Base-by-base conservation (phyloP, 2,113 vertebrate species). In the Pedionomus torquatus region DNA sequence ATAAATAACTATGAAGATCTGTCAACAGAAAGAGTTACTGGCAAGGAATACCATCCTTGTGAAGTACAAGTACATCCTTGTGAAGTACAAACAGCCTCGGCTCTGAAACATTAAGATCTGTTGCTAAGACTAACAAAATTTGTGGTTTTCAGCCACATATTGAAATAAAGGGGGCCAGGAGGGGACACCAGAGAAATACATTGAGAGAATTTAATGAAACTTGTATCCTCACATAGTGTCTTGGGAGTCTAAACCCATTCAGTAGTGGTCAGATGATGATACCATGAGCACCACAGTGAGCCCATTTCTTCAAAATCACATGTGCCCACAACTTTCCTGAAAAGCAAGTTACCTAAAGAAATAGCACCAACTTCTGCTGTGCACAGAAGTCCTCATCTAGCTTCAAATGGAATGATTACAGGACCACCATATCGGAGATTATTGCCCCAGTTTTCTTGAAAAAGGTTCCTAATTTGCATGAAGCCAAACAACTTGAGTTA, bases 1-100 rank as follows among this genome's bases (percentile, higher is more conserved):
- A 89, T 44, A 93, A 54, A 69, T 88, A 89, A 90, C 88, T 82
- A 76, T 33, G 63, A 97, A 95, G 87, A 96, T 28, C 46, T 33
- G 57, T 41, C 71, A 75, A 68, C 30, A 60, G 77, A 76, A 71
- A 80, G 10, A 43, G 5, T 23, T 87, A 60, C 44, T 58, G 44
- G 28, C 72, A 91, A 83, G 39, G 41, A 76, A 58, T 25, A 79
- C 5, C 10, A n/a, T 39, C 52, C 18, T 37, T 70, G 16, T 63
- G 33, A 83, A 90, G 9, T 25, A 90, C 6, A 11, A 89, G n/a
- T n/a, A n/a, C 10, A n/a, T 39, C 52, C 18, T 37, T 70, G 16
- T 63, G 33, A 83, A 90, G 9, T 25, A 90, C 6, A 11, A 89
- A 88, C 19, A 94, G 37, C 21, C 66, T 17, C 18, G 33, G 14